Evolutionary conservation across 1,140 invertebrate species (phyloP), one percentile per base, ranked within the genome.

Genomic region (Aricia agestis): DNA sequence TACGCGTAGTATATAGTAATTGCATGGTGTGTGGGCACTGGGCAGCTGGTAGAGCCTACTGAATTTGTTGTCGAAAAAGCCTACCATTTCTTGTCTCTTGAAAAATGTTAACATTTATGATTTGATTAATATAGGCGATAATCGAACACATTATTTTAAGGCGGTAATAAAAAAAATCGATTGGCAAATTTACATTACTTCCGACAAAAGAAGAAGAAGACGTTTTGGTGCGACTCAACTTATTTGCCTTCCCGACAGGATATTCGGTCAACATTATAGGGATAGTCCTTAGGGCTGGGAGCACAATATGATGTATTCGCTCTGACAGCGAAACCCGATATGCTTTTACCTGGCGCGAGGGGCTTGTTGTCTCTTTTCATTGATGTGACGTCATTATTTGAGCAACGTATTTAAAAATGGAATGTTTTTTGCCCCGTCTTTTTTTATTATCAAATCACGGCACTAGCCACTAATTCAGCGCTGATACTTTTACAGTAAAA

Each of bases 251-350:
- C 18, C 42, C 9, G 10, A 41, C 18, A 57, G 67, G 67, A 19
- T 52, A 57, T 19, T 42, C 57, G 18, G 13, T 57, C 67, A 42
- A 52, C 25, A 68, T n/a, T n/a, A n/a, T 15, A 68, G 19, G 17
- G 61, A 57, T 57, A 68, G 19, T 57, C 67, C 45, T 52, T 58
- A 25, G 13, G 57, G 25, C 41, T 13, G 11, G 45, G 11, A 15
- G 45, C 45, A 52, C 45, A 52, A 52, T 52, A 15, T 52, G 45
- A 52, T 52, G 45, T 52, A 52, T 52, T 13, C 45, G 45, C 45
- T 15, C 45, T 52, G 45, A 52, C 45, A 52, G 45, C 45, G 45
- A 15, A 52, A 52, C 45, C 45, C 45, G 45, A 52, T 52, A 52
- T 52, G 45, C 45, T 52, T 52, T 52, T 52, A 52, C 45, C 45